A percentile compares a stretch with the other conserved stretches of the same genome.
Conservation (phyloP, 2,888 invertebrate genomes). For the Apomyelois bistriatella region DNA sequence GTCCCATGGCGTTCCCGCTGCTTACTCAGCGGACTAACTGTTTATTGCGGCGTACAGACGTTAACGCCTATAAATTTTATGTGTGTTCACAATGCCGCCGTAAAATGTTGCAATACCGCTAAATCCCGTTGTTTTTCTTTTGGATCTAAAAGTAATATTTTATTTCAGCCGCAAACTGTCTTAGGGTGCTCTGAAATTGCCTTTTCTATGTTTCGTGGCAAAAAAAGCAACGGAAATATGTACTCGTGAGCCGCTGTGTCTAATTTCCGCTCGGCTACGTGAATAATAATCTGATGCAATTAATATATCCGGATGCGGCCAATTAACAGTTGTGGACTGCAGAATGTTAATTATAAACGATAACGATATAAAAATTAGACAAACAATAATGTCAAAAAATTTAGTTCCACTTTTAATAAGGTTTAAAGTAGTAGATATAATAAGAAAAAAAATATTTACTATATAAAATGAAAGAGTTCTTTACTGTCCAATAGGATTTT, state of each 20-base stretch:
- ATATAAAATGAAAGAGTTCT: too few species aligned
- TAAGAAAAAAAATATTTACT: too few species aligned
- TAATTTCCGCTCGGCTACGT: conserved; percentile 60
- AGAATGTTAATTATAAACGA: conserved; percentile 2
- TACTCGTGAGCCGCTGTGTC: conserved; percentile 36
- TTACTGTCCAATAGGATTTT: too few species aligned
- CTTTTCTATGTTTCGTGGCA: conserved; percentile 26
- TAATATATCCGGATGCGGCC: conserved; percentile 50
- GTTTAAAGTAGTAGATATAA: too few species aligned
- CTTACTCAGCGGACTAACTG: conserved; percentile 55
- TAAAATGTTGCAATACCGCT: conserved; percentile 71
- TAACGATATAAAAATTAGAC: too few species aligned
- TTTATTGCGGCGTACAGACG: conserved; percentile 68
- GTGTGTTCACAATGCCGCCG: conserved; percentile 62
- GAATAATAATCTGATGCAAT: conserved; percentile 48
- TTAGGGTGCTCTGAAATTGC: conserved; percentile 36
- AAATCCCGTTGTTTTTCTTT: conserved; percentile 61
- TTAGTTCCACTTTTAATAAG: too few species aligned
- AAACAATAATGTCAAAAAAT: too few species aligned
- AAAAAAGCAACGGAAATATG: not conserved
- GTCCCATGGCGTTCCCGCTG: conserved; percentile 42
- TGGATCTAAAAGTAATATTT: conserved; percentile 51
- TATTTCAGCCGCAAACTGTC: conserved; percentile 29
- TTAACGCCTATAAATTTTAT: conserved; percentile 73
- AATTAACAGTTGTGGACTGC: conserved; percentile 22